Base-by-base conservation (phyloP, 2,797 vertebrate genomes). In the Mionectes olivaceus region DNA sequence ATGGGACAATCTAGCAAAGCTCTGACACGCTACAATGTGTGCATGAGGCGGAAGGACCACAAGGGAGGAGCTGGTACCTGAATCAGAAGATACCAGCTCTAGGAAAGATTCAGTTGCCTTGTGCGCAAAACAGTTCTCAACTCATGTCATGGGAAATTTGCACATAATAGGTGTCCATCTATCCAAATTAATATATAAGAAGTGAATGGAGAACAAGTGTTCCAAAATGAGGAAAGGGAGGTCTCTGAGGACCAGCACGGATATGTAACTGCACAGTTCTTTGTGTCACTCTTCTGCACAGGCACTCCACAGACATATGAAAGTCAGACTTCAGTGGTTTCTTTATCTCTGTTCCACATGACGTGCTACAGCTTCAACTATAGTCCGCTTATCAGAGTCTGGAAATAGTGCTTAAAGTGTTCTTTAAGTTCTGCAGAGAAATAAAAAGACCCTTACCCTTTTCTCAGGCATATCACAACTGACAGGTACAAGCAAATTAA, bases 401-500 rank as follows among this genome's bases (percentile, higher is more conserved):
- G n/a, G 18, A 37, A 55, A 63, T 44, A 56, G 18, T 10, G 9
- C 57, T 79, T 65, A 44, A 70, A 78, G 8, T 44, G 43, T 65
- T 52, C 55, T 71, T 49, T 53, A 67, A 80, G 33, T 32, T 78
- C 24, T 74, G 22, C 0, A 0, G 28, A 57, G 17, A 2, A 13
- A 84, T 83, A 82, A 79, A 76, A 33, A 27, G 5, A 30, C 27
- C 6, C 18, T 89, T 63, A 44, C 7, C 37, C 23, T 89, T 94
- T 85, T 44, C 25, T 83, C 3, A 2, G 32, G 8, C 12, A 24
- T 65, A 75, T 56, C 47, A 70, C 9, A 32, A 44, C 22, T 46
- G 80, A 81, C 52, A 88, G 52, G 7, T 86, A 79, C 32, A 63
- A 83, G 46, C 3, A 90, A 83, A 94, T 82, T 84, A 82, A 83